Evolutionary conservation across 1,140 invertebrate species (phyloP).

Genomic region (Euschistus heros): DNA sequence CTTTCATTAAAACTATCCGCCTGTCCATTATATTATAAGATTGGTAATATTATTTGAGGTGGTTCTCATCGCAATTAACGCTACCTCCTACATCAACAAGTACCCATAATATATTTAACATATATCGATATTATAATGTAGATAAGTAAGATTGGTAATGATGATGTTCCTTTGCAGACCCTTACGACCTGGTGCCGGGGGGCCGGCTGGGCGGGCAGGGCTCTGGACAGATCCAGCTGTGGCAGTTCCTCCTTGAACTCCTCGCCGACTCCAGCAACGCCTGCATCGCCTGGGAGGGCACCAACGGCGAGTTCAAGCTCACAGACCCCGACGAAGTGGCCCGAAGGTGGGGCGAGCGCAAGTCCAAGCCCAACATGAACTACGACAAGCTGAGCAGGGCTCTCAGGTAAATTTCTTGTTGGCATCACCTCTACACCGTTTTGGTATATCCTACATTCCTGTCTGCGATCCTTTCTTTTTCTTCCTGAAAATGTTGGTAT

Average conservation of each 20-base stretch:
- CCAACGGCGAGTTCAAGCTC: slow-evolving; percentile 83
- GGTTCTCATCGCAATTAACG: too few relatives aligned
- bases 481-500: too few relatives aligned
- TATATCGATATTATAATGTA: too few relatives aligned
- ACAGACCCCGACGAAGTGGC: slow-evolving; percentile 97
- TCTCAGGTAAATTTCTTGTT: slow-evolving; percentile 28
- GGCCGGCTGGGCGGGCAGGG: slow-evolving; percentile 58
- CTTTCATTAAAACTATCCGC: too few relatives aligned
- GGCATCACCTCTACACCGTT: too few relatives aligned
- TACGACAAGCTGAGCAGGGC: slow-evolving; percentile 58
- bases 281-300: slow-evolving; percentile 76
- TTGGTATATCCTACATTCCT: too few relatives aligned
- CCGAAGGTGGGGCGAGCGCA: slow-evolving; percentile 91
- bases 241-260: slow-evolving; percentile 92
- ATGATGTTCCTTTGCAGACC: slow-evolving; percentile 42
- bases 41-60: too few relatives aligned
- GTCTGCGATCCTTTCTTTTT: too few relatives aligned
- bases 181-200: slow-evolving; percentile 60
- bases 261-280: slow-evolving; percentile 67
- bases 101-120: too few relatives aligned
- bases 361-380: slow-evolving; percentile 99
- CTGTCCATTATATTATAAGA: too few relatives aligned
- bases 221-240: slow-evolving; percentile 88
- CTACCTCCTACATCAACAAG: too few relatives aligned
- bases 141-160: too few relatives aligned